These are phyloP conservation scores for Malachius bipustulatus DNA, from an alignment of 2,888 invertebrate species.

Conservation along the genomic window DNA sequence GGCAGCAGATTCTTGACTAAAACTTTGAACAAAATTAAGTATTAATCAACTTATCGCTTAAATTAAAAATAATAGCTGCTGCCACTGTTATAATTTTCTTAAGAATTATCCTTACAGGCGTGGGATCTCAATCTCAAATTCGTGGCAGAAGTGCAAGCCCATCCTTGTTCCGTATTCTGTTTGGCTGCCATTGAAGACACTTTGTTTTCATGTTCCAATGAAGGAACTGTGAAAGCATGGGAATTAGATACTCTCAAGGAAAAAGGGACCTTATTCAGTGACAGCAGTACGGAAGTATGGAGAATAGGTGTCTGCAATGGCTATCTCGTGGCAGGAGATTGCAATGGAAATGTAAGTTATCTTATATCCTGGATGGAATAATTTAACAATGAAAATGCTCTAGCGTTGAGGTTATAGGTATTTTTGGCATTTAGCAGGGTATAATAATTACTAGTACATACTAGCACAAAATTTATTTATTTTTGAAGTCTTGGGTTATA, in stretches of 20 bases:
- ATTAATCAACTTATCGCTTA: too few relatives aligned
- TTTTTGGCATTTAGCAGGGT: too few relatives aligned
- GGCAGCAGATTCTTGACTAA: too few relatives aligned
- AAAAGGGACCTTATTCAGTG: slow-evolving; percentile 27
- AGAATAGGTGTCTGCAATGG: slow-evolving; percentile 33
- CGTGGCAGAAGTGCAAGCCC: slow-evolving; percentile 40
- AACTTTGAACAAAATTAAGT: too few relatives aligned
- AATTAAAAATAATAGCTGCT: too few relatives aligned
- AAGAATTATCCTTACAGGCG: slow-evolving; percentile 33
- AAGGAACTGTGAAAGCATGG: slow-evolving; percentile 50
- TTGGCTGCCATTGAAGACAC: slow-evolving; percentile 43
- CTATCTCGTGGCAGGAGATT: slow-evolving; percentile 47
- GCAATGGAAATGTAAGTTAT: slow-evolving; percentile 47
- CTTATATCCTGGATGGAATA: neutral
- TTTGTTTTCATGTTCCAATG: slow-evolving; percentile 51
- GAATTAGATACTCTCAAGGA: slow-evolving; percentile 36
- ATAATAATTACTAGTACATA: too few relatives aligned
- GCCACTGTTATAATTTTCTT: too few relatives aligned
- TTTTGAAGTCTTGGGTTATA: too few relatives aligned
- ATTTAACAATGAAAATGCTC: too few relatives aligned
- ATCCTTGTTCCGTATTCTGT: slow-evolving; percentile 49
- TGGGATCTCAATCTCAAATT: slow-evolving; percentile 39
- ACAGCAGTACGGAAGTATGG: slow-evolving; percentile 37
- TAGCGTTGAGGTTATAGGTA: too few relatives aligned
- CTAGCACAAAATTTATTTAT: too few relatives aligned